Percentiles rank a stretch among this genome's conserved stretches.
These are phyloP conservation scores for Acromyrmex charruanus DNA, from an alignment of 1,140 invertebrate genomes.

Conservation along the genomic window DNA sequence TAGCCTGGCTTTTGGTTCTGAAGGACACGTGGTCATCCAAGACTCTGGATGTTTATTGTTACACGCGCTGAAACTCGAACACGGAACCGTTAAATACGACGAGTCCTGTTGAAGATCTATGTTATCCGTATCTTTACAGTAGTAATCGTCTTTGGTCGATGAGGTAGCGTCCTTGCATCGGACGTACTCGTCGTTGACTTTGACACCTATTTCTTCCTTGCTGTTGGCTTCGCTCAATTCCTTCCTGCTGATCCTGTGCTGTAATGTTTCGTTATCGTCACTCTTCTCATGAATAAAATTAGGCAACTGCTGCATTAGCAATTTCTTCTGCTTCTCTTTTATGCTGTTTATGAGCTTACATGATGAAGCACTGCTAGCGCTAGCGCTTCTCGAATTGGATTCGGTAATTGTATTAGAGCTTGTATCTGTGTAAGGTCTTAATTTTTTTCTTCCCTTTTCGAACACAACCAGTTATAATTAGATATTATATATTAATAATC, in stretches of 20 bases:
- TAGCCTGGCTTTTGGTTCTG: neutral
- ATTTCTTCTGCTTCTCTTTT: slow-evolving; percentile 54
- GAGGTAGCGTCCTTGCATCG: neutral
- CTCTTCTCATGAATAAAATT: slow-evolving; percentile 4
- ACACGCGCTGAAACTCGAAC: slow-evolving; percentile 27
- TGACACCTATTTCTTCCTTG: neutral
- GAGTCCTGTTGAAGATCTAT: neutral
- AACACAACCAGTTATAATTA: neutral
- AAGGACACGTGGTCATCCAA: slow-evolving; percentile 36
- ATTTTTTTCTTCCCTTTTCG: slow-evolving; percentile 15
- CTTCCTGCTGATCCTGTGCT: neutral
- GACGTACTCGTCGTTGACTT: neutral
- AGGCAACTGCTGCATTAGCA: neutral
- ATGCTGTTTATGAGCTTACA: slow-evolving; percentile 67
- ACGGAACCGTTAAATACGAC: neutral
- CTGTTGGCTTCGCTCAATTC: neutral
- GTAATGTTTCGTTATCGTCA: neutral
- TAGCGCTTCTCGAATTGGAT: slow-evolving; percentile 45
- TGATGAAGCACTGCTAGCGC: slow-evolving; percentile 59
- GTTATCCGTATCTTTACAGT: neutral
- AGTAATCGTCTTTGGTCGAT: neutral
- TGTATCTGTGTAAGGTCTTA: slow-evolving; percentile 30
- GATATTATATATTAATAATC: neutral
- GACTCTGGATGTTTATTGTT: slow-evolving; percentile 18
- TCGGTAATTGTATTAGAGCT: slow-evolving; percentile 62